Conservation (phyloP, 2,797 vertebrate species). For the Aldrovandia affinis region DNA sequence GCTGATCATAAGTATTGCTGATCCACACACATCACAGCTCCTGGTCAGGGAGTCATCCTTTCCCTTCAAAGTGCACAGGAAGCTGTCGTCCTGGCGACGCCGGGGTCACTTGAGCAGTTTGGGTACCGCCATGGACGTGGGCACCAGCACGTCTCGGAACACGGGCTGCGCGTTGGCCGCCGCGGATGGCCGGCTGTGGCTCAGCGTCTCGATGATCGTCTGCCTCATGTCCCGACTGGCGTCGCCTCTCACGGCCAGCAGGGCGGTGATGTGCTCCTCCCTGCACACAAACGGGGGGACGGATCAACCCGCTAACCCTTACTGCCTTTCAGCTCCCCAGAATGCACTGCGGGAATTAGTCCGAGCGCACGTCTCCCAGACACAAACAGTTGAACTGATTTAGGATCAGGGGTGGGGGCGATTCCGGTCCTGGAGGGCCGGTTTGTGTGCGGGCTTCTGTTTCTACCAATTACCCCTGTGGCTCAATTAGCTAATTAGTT, state of each 20-base stretch:
- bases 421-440: no score
- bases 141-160: conserved; percentile 90
- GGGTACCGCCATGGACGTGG: conserved; percentile 68
- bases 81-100: not conserved
- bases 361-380: not conserved
- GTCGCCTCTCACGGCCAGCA: conserved; percentile 89
- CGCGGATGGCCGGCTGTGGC: conserved; percentile 81
- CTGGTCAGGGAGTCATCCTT: not conserved
- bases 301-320: no score
- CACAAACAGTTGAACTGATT: not conserved
- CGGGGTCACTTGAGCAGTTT: conserved; percentile 89
- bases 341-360: not conserved
- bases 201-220: conserved; percentile 93
- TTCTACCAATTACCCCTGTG: no score
- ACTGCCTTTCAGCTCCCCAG: no score
- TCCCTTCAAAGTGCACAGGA: conserved; percentile 26
- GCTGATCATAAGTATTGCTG: not conserved
- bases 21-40: not conserved
- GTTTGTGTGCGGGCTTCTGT: no score
- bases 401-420: no score
- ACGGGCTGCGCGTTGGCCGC: conserved; percentile 79
- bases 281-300: no score
- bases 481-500: no score
- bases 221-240: conserved; percentile 95
- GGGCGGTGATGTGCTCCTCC: conserved; percentile 92